Conservation (phyloP, 2,888 invertebrate genomes). For the Pyrrhosoma nymphula region DNA sequence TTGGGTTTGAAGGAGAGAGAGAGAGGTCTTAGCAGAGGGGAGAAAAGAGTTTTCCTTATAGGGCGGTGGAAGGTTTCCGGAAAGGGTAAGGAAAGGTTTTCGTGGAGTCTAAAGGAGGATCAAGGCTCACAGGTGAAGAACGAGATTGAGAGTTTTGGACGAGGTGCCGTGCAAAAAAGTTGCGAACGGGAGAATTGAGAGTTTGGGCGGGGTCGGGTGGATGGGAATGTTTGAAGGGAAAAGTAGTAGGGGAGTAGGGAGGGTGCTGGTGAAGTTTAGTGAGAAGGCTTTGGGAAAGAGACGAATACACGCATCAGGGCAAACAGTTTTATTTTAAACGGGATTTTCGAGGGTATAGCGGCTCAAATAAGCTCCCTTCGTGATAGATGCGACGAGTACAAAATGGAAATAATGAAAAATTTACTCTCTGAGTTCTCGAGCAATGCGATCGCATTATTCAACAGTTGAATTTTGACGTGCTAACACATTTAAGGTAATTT, state of each 20-base stretch:
- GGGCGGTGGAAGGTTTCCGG: background rate
- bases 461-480: too few species aligned
- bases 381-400: background rate
- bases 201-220: background rate
- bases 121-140: constrained; percentile 28
- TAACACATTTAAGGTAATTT: too few species aligned
- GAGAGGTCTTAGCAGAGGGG: background rate
- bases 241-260: background rate
- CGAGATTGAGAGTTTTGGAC: constrained; percentile 39
- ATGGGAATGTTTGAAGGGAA: background rate
- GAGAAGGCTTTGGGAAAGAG: background rate
- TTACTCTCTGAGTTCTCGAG: background rate
- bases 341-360: background rate
- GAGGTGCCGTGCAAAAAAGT: background rate
- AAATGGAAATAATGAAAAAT: background rate
- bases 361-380: background rate
- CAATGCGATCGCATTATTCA: background rate
- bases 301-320: background rate
- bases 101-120: background rate
- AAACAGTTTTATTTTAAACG: background rate
- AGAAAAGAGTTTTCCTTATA: background rate
- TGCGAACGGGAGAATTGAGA: background rate
- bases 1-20: background rate
- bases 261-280: background rate
- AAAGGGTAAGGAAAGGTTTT: background rate